A percentile compares a stretch with the other conserved stretches of the same genome.
Evolutionary conservation across 2,797 vertebrate genomes (phyloP).

Genomic region (Rhynchotus rufescens): DNA sequence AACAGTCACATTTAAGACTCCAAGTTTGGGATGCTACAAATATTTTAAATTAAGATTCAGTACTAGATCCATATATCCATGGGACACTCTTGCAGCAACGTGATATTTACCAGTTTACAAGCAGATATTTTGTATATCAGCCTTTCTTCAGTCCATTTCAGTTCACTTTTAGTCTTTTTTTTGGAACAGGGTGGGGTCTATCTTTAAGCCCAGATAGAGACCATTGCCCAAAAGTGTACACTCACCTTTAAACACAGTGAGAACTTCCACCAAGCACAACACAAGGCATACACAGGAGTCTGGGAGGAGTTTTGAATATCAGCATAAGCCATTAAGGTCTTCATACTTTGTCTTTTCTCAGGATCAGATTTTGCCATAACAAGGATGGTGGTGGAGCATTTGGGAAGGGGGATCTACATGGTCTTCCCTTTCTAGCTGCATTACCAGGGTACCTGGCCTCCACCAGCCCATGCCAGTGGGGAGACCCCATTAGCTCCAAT

Average conservation of each 20-base stretch:
- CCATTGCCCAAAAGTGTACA: background rate
- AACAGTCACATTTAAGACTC: background rate
- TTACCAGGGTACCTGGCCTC: background rate
- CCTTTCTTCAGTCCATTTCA: background rate
- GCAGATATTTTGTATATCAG: constrained; percentile 33
- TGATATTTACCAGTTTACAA: constrained; percentile 37
- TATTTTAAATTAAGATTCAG: background rate
- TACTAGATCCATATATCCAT: background rate
- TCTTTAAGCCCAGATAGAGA: background rate
- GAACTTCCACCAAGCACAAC: fast-evolving
- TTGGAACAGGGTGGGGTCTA: background rate
- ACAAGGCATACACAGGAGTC: background rate
- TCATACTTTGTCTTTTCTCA: background rate
- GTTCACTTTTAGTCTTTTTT: background rate
- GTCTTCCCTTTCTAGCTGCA: background rate
- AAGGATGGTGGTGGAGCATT: background rate
- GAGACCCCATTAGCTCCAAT: fast-evolving
- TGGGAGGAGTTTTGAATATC: background rate
- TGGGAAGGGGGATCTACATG: background rate
- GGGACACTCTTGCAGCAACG: background rate
- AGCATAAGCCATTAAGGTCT: background rate
- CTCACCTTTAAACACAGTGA: background rate
- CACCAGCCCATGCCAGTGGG: background rate
- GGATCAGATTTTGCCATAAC: background rate
- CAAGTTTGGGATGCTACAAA: background rate